Conservation (phyloP, 2,888 invertebrate genomes). For the Himalopsyche japonica region DNA sequence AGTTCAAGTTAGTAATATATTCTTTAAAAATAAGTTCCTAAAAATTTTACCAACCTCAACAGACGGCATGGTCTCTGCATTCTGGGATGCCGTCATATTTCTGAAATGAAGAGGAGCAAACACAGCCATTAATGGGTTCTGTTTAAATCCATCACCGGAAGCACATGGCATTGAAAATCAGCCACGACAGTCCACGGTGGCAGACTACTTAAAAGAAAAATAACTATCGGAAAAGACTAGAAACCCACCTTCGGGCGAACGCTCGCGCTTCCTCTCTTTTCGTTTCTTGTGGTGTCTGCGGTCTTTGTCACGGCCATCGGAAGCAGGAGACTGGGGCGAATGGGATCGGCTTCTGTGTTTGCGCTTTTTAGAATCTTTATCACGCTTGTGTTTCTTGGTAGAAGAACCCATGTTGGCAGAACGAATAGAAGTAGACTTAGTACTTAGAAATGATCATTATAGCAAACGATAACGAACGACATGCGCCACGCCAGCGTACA, state of each 20-base stretch:
- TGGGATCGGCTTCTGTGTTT: conserved; percentile 66
- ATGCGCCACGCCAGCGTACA: background rate
- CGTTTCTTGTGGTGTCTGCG: conserved; percentile 60
- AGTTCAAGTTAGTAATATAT: background rate
- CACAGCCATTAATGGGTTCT: conserved; percentile 58
- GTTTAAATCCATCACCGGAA: conserved; percentile 27
- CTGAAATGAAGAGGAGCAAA: conserved; percentile 60
- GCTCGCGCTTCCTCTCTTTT: conserved; percentile 59
- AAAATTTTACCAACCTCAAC: conserved; percentile 8
- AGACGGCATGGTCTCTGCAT: background rate
- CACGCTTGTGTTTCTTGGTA: conserved; percentile 68
- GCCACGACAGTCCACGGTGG: background rate
- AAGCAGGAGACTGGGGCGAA: conserved; percentile 56
- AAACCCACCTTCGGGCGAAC: conserved; percentile 62
- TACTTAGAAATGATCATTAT: background rate
- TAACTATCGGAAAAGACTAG: conserved; percentile 35
- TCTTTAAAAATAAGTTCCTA: background rate
- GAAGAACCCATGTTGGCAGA: conserved; percentile 47
- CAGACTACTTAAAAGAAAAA: conserved; percentile 4
- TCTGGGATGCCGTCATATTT: conserved; percentile 49
- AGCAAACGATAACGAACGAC: background rate
- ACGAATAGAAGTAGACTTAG: background rate
- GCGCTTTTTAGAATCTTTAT: conserved; percentile 68
- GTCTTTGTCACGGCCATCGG: conserved; percentile 58
- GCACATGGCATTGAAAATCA: conserved; percentile 45